Evolutionary conservation across 2,888 invertebrate genomes (phyloP), one percentile per base, ranked within the genome.

Genomic region (Sicus ferrugineus): DNA sequence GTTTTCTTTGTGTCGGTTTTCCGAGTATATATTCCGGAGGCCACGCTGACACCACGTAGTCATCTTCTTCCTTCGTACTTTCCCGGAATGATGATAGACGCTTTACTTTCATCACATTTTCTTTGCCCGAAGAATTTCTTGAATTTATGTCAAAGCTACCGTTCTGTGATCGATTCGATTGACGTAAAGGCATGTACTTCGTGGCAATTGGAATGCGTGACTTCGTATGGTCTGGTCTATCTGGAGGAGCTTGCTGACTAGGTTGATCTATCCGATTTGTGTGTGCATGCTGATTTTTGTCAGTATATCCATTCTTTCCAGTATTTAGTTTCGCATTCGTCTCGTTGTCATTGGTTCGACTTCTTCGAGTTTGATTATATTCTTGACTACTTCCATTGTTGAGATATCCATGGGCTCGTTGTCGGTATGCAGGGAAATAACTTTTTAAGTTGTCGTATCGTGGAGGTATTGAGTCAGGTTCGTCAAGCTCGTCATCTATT

Each of bases 21-120:
- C 67, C 67, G 21, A 67, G 59, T 59, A 67, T 34, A 6, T 67
- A 67, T 48, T 67, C 67, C n/a, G 67, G 67, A 23, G n/a, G n/a
- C n/a, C n/a, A n/a, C n/a, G n/a, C n/a, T n/a, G n/a, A n/a, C n/a
- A n/a, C n/a, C n/a, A n/a, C 59, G 21, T 21, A 19, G 23, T 34
- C 11, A 34, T 59, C 14, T n/a, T 42, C 19, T 34, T 21, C 61
- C 11, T 21, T 38, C 16, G 19, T 21, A n/a, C 21, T 6, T 50
- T 50, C 19, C 50, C 7, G 50, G 1, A 21, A 5, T 50, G 50
- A 50, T 9, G 19, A 21, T 3, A 3, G 19, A 11, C 54, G 26
- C 6, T 54, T 23, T 23, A 11, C 21, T 61, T 26, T 61, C 9
- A 14, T 3, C n/a, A 28, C 42, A n/a, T 61, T 38, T 28, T 59